Percentiles rank a stretch among this genome's conserved stretches.
Conservation (phyloP, 2,888 invertebrate species). For the Lymantria dispar region DNA sequence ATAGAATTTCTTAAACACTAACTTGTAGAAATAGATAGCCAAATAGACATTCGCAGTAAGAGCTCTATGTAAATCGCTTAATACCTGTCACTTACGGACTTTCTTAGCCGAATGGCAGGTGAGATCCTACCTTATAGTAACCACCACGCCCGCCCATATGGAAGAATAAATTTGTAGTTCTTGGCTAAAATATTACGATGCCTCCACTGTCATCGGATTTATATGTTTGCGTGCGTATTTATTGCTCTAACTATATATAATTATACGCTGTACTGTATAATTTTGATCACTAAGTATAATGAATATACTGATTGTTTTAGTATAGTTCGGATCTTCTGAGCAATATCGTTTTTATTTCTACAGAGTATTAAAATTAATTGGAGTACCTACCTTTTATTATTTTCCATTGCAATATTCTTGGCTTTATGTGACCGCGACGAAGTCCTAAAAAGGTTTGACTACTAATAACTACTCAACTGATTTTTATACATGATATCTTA, state of each 20-base stretch:
- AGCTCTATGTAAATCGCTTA: neutral
- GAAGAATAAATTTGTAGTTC: constrained; percentile 63
- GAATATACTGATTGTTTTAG: neutral
- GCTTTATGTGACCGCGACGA: no score
- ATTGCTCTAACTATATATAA: constrained; percentile 2
- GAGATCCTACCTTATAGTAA: constrained; percentile 69
- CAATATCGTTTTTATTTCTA: neutral
- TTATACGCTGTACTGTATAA: neutral
- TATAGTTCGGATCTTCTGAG: neutral
- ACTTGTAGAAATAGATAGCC: no score
- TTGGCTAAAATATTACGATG: constrained; percentile 61
- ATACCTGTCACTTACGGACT: constrained; percentile 28
- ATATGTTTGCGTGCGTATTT: constrained; percentile 23
- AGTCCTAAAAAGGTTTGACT: no score
- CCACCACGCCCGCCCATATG: constrained; percentile 75
- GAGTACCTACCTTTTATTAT: no score
- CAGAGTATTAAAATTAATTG: no score
- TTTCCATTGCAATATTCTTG: no score
- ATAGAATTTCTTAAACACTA: no score
- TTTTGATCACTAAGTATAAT: neutral
- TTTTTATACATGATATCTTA: no score
- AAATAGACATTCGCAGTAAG: neutral
- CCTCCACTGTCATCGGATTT: constrained; percentile 51
- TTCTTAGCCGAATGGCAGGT: constrained; percentile 62
- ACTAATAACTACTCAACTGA: no score